Conservation (phyloP, 1,140 invertebrate genomes). For the Limonius californicus region DNA sequence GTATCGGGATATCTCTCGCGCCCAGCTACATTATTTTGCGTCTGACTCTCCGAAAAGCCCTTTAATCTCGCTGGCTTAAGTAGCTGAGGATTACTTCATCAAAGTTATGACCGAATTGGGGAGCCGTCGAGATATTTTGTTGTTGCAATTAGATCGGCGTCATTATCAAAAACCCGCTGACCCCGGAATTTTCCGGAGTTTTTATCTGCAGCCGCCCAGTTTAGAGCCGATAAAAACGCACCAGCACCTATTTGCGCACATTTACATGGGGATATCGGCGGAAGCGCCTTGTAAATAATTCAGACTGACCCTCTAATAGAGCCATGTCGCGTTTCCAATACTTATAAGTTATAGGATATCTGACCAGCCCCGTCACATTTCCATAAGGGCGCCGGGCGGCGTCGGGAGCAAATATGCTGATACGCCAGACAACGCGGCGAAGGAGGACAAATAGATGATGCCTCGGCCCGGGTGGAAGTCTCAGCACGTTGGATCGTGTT, state of each 20-base stretch:
- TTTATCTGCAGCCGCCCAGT: background rate
- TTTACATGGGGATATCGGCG: conserved; percentile 39
- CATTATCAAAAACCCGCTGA: background rate
- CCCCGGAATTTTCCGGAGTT: background rate
- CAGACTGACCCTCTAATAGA: conserved; percentile 39
- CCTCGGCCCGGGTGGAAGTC: background rate
- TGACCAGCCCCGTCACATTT: conserved; percentile 29
- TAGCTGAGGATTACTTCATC: conserved; percentile 45
- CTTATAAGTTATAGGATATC: conserved; percentile 42
- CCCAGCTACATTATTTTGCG: conserved; percentile 45
- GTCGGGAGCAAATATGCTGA: conserved; percentile 5
- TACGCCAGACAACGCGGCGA: background rate
- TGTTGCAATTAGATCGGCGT: background rate
- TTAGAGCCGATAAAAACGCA: conserved; percentile 23
- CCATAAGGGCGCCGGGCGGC: conserved; percentile 28
- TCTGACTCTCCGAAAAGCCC: conserved; percentile 45
- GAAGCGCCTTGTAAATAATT: conserved; percentile 46
- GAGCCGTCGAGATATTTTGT: background rate
- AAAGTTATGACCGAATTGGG: conserved; percentile 43
- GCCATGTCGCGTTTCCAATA: conserved; percentile 35
- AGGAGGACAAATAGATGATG: conserved; percentile 13
- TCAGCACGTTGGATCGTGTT: conserved; percentile 21
- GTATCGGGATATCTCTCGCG: conserved; percentile 47
- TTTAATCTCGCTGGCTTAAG: conserved; percentile 46
- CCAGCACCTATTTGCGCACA: conserved; percentile 34